Evolutionary conservation across 2,888 invertebrate genomes (phyloP).

Genomic region (Halocaridina rubra): DNA sequence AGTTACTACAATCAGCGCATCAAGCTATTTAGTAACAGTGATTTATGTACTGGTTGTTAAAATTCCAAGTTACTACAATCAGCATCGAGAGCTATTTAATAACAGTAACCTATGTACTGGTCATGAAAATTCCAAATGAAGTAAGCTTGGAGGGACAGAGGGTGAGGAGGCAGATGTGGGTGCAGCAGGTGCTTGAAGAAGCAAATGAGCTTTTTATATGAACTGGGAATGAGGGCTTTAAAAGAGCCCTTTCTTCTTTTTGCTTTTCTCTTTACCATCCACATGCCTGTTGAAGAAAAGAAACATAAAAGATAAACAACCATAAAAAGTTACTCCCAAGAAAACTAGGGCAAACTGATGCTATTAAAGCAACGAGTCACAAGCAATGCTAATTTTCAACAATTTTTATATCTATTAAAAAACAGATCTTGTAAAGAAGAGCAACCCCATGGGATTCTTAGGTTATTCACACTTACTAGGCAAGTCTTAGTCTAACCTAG

Average conservation of each 20-base stretch:
- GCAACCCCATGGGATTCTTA: not conserved
- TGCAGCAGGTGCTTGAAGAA: constrained; percentile 38
- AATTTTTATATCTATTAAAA: not conserved
- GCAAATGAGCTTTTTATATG: constrained; percentile 37
- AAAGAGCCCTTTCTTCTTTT: constrained; percentile 63
- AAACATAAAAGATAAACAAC: constrained; percentile 49
- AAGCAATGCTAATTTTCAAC: not conserved
- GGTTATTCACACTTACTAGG: no score
- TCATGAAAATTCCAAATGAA: no score
- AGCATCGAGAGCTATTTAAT: no score
- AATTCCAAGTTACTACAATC: no score
- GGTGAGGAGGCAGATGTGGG: constrained; percentile 29
- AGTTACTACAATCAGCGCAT: no score
- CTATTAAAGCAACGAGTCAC: constrained; percentile 12
- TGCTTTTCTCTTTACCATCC: constrained; percentile 63
- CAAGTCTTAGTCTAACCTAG: no score
- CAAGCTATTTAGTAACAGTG: no score
- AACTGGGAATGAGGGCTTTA: constrained; percentile 44
- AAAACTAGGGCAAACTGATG: not conserved
- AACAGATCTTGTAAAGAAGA: no score
- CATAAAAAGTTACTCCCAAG: constrained; percentile 15
- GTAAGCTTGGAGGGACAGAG: constrained; percentile 27
- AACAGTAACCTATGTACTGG: no score
- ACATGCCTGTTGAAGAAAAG: constrained; percentile 62
- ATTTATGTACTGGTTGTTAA: no score